Base-by-base conservation (phyloP, 2,888 invertebrate species). In the Steinernema scapterisci region DNA sequence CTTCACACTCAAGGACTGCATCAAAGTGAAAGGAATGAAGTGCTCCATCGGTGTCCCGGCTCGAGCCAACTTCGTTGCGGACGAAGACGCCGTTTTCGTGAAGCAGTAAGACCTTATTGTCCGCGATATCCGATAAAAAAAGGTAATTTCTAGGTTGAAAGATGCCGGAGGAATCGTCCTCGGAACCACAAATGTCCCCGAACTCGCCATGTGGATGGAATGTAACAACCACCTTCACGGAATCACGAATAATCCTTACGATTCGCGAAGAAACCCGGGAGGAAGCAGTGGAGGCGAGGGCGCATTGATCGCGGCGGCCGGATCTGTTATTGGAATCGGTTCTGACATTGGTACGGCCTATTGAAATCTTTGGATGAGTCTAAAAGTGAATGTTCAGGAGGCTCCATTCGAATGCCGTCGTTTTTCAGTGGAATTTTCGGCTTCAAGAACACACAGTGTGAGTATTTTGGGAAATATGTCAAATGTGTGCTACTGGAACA, bases 391-490 rank as follows among this genome's bases (percentile, higher is more conserved):
- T 0, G 97, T 88, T 95, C 97, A 83, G 97, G 96, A n/a, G 97
- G 97, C 0, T 95, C 95, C 2, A 93, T 94, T 70, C 91, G 97
- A 44, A 94, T 95, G 91, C 95, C 95, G 0, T 92, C 93, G 0
- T 94, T 93, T 88, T 94, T 92, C 90, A 94, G 94, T 89, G 95
- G 95, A 0, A 90, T 95, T 72, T 95, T 92, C 89, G 95, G 93
- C 0, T 92, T 93, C 88, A 89, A 0, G 90, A 91, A 0, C 92
- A 92, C 0, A 91, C 92, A 19, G 91, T 91, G 71, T 91, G 90
- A 63, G 63, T 27, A 48, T 7, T 48, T 5, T 48, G 16, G 45
- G 19, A 90, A 91, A 1, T 92, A 7, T 16, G 45, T 44, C 45
- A 44, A n/a, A n/a, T n/a, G n/a, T 44, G 45, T 44, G 16, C 45